These are phyloP conservation scores for Agrypnus murinus DNA, from an alignment of 2,888 invertebrate genomes.

Conservation along the genomic window DNA sequence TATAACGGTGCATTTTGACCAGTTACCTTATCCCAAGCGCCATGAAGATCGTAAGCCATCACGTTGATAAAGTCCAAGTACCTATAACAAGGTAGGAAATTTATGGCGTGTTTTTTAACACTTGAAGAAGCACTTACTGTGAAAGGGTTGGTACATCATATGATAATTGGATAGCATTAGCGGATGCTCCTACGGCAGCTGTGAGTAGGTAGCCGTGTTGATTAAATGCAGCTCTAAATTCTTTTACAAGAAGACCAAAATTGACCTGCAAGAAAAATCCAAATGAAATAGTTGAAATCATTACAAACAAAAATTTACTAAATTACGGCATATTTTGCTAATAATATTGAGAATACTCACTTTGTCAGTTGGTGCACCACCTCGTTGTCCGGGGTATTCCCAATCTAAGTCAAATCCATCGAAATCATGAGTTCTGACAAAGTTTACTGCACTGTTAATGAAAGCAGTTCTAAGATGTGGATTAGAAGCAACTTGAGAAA, in stretches of 20 bases:
- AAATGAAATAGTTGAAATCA: too few species aligned
- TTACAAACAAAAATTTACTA: too few species aligned
- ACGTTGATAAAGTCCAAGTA: conserved; percentile 80
- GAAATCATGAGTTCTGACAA: conserved; percentile 75
- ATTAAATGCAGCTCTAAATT: conserved; percentile 74
- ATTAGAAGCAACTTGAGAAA: conserved; percentile 70
- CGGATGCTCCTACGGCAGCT: conserved; percentile 76
- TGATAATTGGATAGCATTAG: conserved; percentile 71
- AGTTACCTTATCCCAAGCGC: conserved; percentile 64
- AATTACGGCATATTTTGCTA: too few species aligned
- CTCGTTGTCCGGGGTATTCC: conserved; percentile 80
- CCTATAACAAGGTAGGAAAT: too few species aligned
- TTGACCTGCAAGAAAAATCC: conserved; percentile 15
- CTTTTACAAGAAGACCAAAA: conserved; percentile 74
- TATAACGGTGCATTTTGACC: neutral
- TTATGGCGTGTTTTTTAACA: neutral
- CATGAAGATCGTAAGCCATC: conserved; percentile 85
- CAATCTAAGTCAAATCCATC: conserved; percentile 85
- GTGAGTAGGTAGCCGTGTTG: conserved; percentile 65
- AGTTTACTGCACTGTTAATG: conserved; percentile 73
- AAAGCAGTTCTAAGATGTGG: conserved; percentile 72
- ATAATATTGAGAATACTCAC: too few species aligned
- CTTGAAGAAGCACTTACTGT: conserved; percentile 66
- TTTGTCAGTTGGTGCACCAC: conserved; percentile 66
- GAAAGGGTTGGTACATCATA: conserved; percentile 76